Base-by-base conservation (phyloP, 2,113 vertebrate species). In the Thunnus maccoyii region DNA sequence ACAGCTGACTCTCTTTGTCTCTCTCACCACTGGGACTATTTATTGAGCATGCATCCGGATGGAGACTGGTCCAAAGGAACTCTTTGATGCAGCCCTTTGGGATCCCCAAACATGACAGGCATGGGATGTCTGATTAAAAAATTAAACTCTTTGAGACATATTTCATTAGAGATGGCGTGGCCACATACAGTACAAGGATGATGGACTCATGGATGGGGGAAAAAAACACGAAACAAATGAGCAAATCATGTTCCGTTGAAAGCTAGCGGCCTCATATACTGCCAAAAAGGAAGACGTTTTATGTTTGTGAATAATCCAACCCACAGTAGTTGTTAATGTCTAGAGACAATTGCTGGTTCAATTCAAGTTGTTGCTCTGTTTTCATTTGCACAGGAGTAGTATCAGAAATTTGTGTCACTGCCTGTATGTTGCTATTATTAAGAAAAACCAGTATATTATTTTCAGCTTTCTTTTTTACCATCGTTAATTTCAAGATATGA, bases 311-410 rank as follows among this genome's bases (percentile, higher is more conserved):
- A 98, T 98, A 93, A 97, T 95, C 88, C 96, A 96, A 95, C 95
- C 96, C 96, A 96, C 97, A 94, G 96, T 98, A 97, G 97, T 97
- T 96, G 96, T 97, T 94, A 94, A 97, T 96, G 97, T 97, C 87
- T 98, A 97, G 96, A 97, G 96, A 97, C 97, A 96, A 97, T 98
- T 99, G 97, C 97, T 97, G 97, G 96, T 97, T 97, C 97, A 97
- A 96, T 97, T 98, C 96, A 97, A 97, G 96, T 98, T 97, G 97
- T 99, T 97, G 97, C 96, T 98, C 96, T 97, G 96, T 98, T 97
- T 94, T 99, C 96, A 97, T 98, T 99, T 99, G 97, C 97, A 98
- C 97, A 98, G 96, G 95, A 98, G 96, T 98, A 97, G 97, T 96
- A 96, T 97, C 97, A 97, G 96, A 98, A 97, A 94, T 96, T 97